These are phyloP conservation scores for Perizoma flavofasciatum DNA, from an alignment of 2,888 invertebrate genomes.

Conservation along the genomic window DNA sequence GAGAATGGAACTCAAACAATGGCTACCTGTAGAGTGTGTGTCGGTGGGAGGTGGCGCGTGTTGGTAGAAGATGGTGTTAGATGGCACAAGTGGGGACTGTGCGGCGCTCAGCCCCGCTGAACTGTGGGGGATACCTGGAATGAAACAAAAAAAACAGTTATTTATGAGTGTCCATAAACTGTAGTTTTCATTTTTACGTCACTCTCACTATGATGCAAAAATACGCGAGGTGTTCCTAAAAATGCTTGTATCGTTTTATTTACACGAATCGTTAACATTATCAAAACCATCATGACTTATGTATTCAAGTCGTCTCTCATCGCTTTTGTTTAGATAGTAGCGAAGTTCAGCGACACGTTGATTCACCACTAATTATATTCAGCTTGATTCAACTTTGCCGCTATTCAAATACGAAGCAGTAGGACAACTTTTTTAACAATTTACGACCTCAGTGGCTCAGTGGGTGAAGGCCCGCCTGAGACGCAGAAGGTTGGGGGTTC, in stretches of 20 bases:
- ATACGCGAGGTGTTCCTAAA: no score
- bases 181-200: no score
- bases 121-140: slow-evolving; percentile 76
- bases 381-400: slow-evolving; percentile 17
- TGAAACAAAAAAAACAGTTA: slow-evolving; percentile 3
- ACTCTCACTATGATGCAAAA: no score
- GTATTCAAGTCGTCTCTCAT: slow-evolving; percentile 32
- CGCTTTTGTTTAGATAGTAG: slow-evolving; percentile 38
- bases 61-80: slow-evolving; percentile 81
- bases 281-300: slow-evolving; percentile 19
- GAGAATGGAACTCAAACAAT: slow-evolving; percentile 3
- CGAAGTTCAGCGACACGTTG: slow-evolving; percentile 30
- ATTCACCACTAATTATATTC: slow-evolving; percentile 37
- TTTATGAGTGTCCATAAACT: no score
- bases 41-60: slow-evolving; percentile 75
- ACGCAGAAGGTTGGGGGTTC: no score
- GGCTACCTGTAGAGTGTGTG: slow-evolving; percentile 67
- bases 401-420: slow-evolving; percentile 5
- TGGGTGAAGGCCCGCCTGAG: no score
- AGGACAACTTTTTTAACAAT: neutral
- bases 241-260: neutral
- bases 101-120: slow-evolving; percentile 69
- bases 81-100: slow-evolving; percentile 74
- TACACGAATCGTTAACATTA: slow-evolving; percentile 15
- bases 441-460: no score